Evolutionary conservation across 1,140 invertebrate species (phyloP).

Genomic region (Panagrolaimus sp.): DNA sequence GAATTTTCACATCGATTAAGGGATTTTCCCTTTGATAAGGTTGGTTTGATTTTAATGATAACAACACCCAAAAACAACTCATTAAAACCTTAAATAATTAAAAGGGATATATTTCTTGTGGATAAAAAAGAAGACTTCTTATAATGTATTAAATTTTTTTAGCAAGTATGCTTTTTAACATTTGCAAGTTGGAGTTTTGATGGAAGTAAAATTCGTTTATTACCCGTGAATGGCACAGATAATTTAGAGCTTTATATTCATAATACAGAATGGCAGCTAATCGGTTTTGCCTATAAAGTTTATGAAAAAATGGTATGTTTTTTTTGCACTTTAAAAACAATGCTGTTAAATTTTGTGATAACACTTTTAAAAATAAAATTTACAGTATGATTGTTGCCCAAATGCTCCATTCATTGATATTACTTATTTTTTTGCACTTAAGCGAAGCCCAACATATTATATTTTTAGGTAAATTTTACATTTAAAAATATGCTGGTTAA

Average conservation of each 20-base stretch:
- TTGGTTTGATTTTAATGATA: background rate
- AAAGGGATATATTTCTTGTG: too few relatives aligned
- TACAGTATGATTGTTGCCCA: constrained; percentile 41
- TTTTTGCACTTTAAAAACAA: too few relatives aligned
- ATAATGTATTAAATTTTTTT: too few relatives aligned
- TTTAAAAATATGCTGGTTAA: too few relatives aligned
- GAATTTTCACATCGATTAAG: constrained; percentile 32
- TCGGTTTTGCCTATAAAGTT: constrained; percentile 45
- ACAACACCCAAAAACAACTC: too few relatives aligned
- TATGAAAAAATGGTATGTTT: constrained; percentile 31
- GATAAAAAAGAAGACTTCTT: too few relatives aligned
- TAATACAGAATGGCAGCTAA: constrained; percentile 49
- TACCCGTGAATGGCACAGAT: constrained; percentile 38
- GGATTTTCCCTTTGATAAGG: constrained; percentile 50
- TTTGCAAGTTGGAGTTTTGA: constrained; percentile 50
- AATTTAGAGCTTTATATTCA: constrained; percentile 49
- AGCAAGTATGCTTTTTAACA: constrained; percentile 48
- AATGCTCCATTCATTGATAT: constrained; percentile 41
- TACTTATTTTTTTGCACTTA: constrained; percentile 45
- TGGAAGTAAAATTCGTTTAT: constrained; percentile 41
- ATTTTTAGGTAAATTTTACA: constrained; percentile 43
- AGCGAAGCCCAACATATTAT: constrained; percentile 43
- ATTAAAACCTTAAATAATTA: too few relatives aligned
- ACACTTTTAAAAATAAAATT: background rate
- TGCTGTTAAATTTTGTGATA: too few relatives aligned